A percentile compares a stretch with the other conserved stretches of the same genome.
Evolutionary conservation across 2,888 invertebrate genomes (phyloP).

Genomic region (Sturmia bella): DNA sequence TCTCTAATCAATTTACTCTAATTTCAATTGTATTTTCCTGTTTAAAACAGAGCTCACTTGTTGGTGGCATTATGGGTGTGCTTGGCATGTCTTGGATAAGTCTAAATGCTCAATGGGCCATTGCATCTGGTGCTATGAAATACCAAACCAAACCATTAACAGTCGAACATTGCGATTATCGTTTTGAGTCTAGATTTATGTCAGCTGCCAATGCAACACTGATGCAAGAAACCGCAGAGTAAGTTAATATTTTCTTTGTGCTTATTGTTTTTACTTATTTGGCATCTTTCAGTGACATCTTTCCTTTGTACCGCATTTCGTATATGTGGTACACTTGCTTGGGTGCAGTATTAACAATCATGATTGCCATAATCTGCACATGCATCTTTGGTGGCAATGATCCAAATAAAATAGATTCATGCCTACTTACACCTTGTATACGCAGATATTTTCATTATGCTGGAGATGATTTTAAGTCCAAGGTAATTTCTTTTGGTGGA

Average conservation of each 20-base stretch:
- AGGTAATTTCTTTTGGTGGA: conserved; percentile 65
- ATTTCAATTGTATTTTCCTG: neutral
- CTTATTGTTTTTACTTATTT: conserved; percentile 15
- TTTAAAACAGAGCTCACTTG: conserved; percentile 83
- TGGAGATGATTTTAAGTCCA: conserved; percentile 64
- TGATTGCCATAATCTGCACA: conserved; percentile 80
- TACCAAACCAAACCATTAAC: conserved; percentile 87
- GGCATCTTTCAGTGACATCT: conserved; percentile 75
- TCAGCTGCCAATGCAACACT: conserved; percentile 72
- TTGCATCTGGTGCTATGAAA: conserved; percentile 84
- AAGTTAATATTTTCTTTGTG: conserved; percentile 61
- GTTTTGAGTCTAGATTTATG: conserved; percentile 81
- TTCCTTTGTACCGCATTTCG: conserved; percentile 86
- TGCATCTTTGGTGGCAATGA: conserved; percentile 82
- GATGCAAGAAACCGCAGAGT: conserved; percentile 73
- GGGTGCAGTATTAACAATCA: conserved; percentile 84
- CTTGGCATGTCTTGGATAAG: conserved; percentile 85
- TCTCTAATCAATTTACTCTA: neutral
- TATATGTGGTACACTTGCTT: conserved; percentile 90
- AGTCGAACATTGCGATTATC: conserved; percentile 85
- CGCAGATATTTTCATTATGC: conserved; percentile 73
- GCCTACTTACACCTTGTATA: conserved; percentile 85
- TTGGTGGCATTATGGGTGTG: conserved; percentile 84
- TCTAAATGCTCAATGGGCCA: conserved; percentile 85
- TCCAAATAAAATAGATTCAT: conserved; percentile 84